Conservation (phyloP, 2,113 vertebrate species). For the Neolamprologus modestus region DNA sequence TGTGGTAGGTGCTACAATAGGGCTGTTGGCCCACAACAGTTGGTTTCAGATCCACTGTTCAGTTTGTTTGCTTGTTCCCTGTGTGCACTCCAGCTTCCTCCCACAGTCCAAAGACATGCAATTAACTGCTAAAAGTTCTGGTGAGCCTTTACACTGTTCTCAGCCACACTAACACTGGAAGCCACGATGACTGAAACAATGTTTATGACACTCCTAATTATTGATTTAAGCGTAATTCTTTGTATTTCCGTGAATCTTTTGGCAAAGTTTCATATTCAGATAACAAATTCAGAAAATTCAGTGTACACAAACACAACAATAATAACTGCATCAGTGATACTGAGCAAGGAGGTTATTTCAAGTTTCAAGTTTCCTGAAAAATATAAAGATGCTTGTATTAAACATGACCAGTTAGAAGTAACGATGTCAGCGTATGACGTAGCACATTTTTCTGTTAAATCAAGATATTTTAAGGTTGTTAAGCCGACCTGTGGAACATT, state of each 20-base stretch:
- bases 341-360: neutral
- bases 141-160: neutral
- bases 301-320: neutral
- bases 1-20: neutral
- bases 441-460: neutral
- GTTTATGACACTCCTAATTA: neutral
- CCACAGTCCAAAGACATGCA: neutral
- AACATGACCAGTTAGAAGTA: neutral
- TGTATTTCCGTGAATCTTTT: neutral
- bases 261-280: neutral
- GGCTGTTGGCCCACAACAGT: neutral
- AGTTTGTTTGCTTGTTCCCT: neutral
- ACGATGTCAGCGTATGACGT: accelerated
- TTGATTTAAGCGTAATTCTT: neutral
- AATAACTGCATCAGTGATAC: neutral
- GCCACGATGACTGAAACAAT: neutral
- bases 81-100: neutral
- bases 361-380: neutral
- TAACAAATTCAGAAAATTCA: neutral
- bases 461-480: neutral
- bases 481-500: neutral
- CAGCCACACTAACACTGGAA: neutral
- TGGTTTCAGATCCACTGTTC: neutral
- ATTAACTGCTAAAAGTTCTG: neutral
- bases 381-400: neutral